phyloP scores from a whole-genome alignment of 2,888 invertebrate genomes.

The Druceiella hillmani region DNA sequence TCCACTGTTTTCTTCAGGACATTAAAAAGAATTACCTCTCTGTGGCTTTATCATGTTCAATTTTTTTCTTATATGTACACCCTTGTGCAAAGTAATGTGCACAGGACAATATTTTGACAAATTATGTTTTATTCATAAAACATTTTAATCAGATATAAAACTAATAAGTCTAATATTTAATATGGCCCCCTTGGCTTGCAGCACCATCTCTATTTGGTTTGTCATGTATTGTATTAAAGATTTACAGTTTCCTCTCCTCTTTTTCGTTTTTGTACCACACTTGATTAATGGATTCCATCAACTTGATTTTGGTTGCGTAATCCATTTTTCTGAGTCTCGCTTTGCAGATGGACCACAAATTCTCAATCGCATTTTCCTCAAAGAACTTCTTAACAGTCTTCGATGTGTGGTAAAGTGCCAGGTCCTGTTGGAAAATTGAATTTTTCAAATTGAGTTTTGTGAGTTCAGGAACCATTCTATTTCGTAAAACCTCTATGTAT shows the following conservation, averaged over 20 bases:
- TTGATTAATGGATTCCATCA: background rate
- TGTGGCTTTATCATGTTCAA: too few relatives aligned
- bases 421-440: background rate
- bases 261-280: background rate
- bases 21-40: too few relatives aligned
- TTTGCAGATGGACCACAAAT: conserved; percentile 2
- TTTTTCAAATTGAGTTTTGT: too few relatives aligned
- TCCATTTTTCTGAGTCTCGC: conserved; percentile 2
- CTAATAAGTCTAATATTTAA: background rate
- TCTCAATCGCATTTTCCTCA: conserved; percentile 1
- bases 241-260: conserved; percentile 1
- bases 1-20: too few relatives aligned
- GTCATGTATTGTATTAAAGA: background rate
- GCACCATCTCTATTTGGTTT: background rate
- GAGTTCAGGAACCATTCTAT: background rate
- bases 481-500: too few relatives aligned
- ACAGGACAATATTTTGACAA: too few relatives aligned
- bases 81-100: too few relatives aligned
- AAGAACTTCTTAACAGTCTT: too few relatives aligned
- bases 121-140: too few relatives aligned
- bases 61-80: too few relatives aligned
- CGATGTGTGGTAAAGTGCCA: background rate
- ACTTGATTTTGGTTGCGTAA: background rate
- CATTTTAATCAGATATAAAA: background rate
- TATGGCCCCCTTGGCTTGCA: conserved; percentile 1